These are phyloP conservation scores for Oreonectes daqikongensis DNA, from an alignment of 2,797 vertebrate genomes.

Conservation along the genomic window DNA sequence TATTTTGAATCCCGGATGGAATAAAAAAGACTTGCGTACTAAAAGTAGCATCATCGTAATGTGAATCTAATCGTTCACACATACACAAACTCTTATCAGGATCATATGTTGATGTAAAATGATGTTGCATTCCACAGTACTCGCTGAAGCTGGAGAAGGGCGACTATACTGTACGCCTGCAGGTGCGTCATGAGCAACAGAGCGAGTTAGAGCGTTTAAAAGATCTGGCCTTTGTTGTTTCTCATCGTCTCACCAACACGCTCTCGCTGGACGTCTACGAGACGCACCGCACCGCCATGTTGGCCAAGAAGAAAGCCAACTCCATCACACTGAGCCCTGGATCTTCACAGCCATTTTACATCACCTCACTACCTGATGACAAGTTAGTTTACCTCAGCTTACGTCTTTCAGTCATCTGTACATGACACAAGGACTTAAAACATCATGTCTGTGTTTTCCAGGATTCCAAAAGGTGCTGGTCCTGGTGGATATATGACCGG, in stretches of 20 bases:
- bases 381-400: conserved; percentile 82
- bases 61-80: too few relatives aligned
- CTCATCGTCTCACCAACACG: conserved; percentile 92
- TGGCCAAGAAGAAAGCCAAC: conserved; percentile 95
- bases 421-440: not conserved
- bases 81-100: not conserved
- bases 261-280: conserved; percentile 93
- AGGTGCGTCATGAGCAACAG: conserved; percentile 95
- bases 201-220: conserved; percentile 94
- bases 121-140: conserved; percentile 76
- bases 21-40: too few relatives aligned
- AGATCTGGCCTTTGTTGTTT: conserved; percentile 93
- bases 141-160: conserved; percentile 98
- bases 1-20: too few relatives aligned
- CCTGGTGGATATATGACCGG: conserved; percentile 94
- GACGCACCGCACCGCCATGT: conserved; percentile 89
- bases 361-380: conserved; percentile 92
- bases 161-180: conserved; percentile 93
- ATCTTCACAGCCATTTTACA: conserved; percentile 88
- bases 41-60: too few relatives aligned
- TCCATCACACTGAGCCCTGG: conserved; percentile 87
- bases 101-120: not conserved
- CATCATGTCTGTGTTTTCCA: conserved; percentile 57
- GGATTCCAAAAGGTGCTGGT: conserved; percentile 94
- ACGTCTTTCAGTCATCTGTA: not conserved